Conservation (phyloP, 2,113 vertebrate species). For the Micromys minutus region DNA sequence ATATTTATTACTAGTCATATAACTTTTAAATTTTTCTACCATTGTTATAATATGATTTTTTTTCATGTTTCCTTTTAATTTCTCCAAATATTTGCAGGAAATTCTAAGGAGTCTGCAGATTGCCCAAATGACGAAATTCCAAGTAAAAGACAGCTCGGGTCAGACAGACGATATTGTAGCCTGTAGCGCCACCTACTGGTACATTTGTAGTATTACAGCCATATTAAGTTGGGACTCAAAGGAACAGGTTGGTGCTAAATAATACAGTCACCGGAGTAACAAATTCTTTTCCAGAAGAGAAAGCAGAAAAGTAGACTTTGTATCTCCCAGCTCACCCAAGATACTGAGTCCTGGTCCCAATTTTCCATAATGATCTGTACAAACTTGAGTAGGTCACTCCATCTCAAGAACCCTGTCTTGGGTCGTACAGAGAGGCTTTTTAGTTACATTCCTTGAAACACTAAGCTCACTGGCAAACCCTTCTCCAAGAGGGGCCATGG, state of each 20-base stretch:
- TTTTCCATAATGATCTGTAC: not conserved
- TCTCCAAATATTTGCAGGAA: not conserved
- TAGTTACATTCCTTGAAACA: not conserved
- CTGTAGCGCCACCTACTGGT: constrained; percentile 65
- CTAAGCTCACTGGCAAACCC: not conserved
- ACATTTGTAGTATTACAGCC: fast-evolving
- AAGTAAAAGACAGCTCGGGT: fast-evolving
- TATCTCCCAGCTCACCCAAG: not conserved
- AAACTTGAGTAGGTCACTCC: not conserved
- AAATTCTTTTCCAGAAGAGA: not conserved
- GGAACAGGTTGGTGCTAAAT: not conserved
- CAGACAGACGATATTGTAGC: not conserved
- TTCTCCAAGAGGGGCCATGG: not conserved
- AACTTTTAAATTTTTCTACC: not conserved
- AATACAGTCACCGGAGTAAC: not conserved
- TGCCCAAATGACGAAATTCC: not conserved
- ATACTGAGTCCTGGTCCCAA: not conserved
- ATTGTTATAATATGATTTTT: not conserved
- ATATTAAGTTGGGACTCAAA: not conserved
- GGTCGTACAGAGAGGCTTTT: not conserved
- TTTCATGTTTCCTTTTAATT: not conserved
- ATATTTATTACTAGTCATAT: not conserved
- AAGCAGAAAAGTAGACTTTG: not conserved
- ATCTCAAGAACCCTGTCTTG: not conserved
- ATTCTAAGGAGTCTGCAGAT: not conserved